These are phyloP conservation scores for Sphaerophoria rueppellii DNA, from an alignment of 2,888 invertebrate genomes.

Conservation along the genomic window DNA sequence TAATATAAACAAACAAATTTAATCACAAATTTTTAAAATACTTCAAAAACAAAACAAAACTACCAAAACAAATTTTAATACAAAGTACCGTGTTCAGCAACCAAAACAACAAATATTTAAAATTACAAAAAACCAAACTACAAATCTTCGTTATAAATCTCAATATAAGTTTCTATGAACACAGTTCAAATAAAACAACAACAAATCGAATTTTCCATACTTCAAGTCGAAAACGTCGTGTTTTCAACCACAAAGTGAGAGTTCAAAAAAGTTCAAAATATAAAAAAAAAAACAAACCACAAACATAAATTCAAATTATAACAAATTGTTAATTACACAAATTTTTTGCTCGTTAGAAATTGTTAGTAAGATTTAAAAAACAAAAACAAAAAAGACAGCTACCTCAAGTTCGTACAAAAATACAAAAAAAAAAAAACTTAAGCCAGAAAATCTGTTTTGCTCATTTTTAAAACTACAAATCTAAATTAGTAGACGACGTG, in stretches of 20 bases:
- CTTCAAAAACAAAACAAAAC: constrained; percentile 38
- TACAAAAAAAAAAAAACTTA: constrained; percentile 27
- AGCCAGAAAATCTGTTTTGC: constrained; percentile 59
- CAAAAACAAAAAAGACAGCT: constrained; percentile 67
- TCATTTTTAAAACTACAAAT: constrained; percentile 58
- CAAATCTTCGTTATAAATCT: constrained; percentile 64
- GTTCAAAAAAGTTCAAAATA: constrained; percentile 64
- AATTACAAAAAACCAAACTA: constrained; percentile 61
- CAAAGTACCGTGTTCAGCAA: constrained; percentile 74
- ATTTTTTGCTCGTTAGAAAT: constrained; percentile 69
- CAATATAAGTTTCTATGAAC: constrained; percentile 72
- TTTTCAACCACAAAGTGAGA: constrained; percentile 64
- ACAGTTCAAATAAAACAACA: constrained; percentile 63
- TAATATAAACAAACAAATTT: constrained; percentile 55
- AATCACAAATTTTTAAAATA: constrained; percentile 53
- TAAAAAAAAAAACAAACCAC: constrained; percentile 19
- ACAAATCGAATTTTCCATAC: constrained; percentile 67
- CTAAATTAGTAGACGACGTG: constrained; percentile 64
- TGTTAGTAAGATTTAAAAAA: constrained; percentile 68
- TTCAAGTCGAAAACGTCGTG: constrained; percentile 56
- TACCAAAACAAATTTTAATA: constrained; percentile 74
- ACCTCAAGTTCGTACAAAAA: constrained; percentile 71
- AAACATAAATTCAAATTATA: constrained; percentile 36
- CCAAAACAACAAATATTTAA: constrained; percentile 71
- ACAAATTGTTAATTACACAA: constrained; percentile 71